These are phyloP conservation scores for Temnothorax longispinosus DNA, from an alignment of 1,140 invertebrate genomes.

Conservation along the genomic window DNA sequence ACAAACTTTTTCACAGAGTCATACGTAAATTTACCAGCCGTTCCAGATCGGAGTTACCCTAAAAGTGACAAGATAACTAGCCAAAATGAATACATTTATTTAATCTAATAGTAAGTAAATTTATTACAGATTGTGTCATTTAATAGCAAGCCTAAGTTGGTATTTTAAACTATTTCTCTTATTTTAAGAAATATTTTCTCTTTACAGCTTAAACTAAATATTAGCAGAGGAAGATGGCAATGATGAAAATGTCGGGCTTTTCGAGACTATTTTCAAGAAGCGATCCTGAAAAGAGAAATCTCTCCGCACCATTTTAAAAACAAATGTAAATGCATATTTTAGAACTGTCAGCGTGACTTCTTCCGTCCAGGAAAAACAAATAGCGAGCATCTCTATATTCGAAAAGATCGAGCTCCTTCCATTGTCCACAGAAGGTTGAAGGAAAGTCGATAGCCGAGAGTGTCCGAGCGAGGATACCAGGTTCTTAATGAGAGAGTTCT, in stretches of 20 bases:
- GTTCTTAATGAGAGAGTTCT: background rate
- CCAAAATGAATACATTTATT: background rate
- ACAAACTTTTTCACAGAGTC: background rate
- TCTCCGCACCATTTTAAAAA: background rate
- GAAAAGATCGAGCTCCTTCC: background rate
- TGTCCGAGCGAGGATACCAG: background rate
- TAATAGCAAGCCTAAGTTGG: background rate
- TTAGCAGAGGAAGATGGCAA: background rate
- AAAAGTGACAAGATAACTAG: background rate
- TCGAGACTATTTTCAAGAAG: background rate
- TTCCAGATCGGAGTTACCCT: background rate
- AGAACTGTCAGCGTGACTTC: background rate
- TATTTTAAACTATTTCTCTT: background rate
- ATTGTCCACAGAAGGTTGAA: constrained; percentile 13
- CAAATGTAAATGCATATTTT: constrained; percentile 36
- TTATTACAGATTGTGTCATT: background rate
- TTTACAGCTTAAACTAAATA: background rate
- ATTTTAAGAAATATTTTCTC: background rate
- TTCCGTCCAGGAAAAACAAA: constrained; percentile 35
- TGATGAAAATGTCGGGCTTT: constrained; percentile 9
- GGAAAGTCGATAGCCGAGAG: background rate
- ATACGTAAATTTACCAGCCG: background rate
- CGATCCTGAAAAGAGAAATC: background rate
- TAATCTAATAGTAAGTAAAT: background rate
- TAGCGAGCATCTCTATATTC: constrained; percentile 19